Base-by-base conservation (phyloP, 2,888 invertebrate species). In the Agrotis segetum region DNA sequence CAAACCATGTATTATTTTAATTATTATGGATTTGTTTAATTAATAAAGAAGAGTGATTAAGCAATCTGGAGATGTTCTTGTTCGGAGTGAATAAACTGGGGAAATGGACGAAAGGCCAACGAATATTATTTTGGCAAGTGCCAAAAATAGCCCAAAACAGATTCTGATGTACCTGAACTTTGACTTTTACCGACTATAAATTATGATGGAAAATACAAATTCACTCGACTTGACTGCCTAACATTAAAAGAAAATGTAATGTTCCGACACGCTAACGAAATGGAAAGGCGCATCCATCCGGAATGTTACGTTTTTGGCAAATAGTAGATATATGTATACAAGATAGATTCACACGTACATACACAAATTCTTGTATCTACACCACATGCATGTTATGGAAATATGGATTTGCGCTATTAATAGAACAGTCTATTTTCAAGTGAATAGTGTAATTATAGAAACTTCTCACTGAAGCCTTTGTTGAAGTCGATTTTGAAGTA, bases 291-390 rank as follows among this genome's bases (percentile, higher is more conserved):
- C 84, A 77, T n/a, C 72, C 63, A 75, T 76, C 88, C 87, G 86
- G 85, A 87, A 89, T 90, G 90, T 89, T 91, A 91, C 89, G 87
- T 85, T 90, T 87, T 81, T 75, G 85, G 83, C 84, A 87, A 88
- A 88, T 88, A 83, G 79, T 88, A 79, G 40, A 11, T 87, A 64
- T 75, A 77, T 76, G 55, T 79, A 73, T 77, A 73, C 13, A n/a
- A 55, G 44, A 29, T 71, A 68, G 5, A 49, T 34, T 55, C 52
- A 60, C 47, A 67, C 69, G 58, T 29, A 70, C n/a, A 56, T 47
- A 53, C 49, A 44, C 29, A 40, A 11, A 61, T 56, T 50, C 13
- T 55, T 21, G 50, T 24, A 40, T 11, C 40, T 40, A 40, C 19
- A 65, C 21, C 29, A 73, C 56, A 73, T 47, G 21, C 40, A 65